Percentiles rank a stretch among this genome's conserved stretches.
Conservation (phyloP, 2,888 invertebrate genomes). For the Hirtodrosophila confusa region DNA sequence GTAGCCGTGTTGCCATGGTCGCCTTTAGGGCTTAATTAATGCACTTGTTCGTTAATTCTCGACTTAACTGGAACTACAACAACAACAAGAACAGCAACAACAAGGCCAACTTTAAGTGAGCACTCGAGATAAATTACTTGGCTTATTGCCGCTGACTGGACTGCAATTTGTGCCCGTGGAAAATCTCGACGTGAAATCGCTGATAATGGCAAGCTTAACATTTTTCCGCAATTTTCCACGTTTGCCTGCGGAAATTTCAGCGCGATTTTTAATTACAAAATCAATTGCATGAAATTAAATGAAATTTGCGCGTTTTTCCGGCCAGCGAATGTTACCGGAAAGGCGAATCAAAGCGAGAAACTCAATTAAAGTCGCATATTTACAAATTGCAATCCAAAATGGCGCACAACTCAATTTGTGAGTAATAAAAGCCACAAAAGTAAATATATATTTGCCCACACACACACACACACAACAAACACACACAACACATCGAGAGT, state of each 20-base stretch:
- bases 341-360: constrained; percentile 20
- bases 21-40: constrained; percentile 73
- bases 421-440: constrained; percentile 24
- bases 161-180: constrained; percentile 2
- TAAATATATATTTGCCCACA: constrained; percentile 7
- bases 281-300: constrained; percentile 64
- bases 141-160: constrained; percentile 35
- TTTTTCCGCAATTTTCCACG: constrained; percentile 9
- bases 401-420: constrained; percentile 10
- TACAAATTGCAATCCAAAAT: constrained; percentile 6
- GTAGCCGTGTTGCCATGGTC: constrained; percentile 45
- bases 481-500: constrained; percentile 4
- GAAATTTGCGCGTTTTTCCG: constrained; percentile 21
- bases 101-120: constrained; percentile 55
- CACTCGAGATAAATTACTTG: constrained; percentile 76
- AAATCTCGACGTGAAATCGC: constrained; percentile 13
- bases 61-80: too few species aligned
- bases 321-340: background rate
- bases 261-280: constrained; percentile 42
- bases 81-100: too few species aligned
- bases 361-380: constrained; percentile 14
- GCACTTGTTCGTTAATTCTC: constrained; percentile 68
- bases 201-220: constrained; percentile 31
- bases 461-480: constrained; percentile 4
- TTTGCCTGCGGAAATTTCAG: background rate